These are phyloP conservation scores for Triplophysa rosa DNA, from an alignment of 2,113 vertebrate species.

Conservation along the genomic window DNA sequence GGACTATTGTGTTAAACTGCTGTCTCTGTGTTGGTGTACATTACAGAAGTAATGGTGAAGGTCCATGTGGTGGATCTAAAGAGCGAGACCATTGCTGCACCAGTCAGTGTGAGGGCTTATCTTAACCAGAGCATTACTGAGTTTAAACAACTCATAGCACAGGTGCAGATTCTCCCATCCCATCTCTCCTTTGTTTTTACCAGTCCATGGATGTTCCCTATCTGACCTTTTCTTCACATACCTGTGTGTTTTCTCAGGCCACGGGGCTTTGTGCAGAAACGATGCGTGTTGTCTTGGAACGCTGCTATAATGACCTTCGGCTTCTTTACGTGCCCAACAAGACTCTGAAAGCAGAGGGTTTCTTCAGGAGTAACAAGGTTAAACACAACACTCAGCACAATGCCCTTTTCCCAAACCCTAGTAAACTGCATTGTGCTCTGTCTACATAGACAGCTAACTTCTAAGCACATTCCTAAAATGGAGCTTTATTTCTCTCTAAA, in stretches of 20 bases:
- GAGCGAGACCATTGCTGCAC: slow-evolving; percentile 84
- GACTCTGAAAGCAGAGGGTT: slow-evolving; percentile 95
- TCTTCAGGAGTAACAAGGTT: slow-evolving; percentile 99
- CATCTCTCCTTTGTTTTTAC: not conserved
- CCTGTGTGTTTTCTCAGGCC: slow-evolving; percentile 68
- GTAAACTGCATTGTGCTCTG: not conserved
- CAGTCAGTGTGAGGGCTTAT: slow-evolving; percentile 92
- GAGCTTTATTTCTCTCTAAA: too few relatives aligned
- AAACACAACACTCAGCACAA: not conserved
- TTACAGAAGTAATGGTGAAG: slow-evolving; percentile 97
- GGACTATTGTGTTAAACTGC: not conserved
- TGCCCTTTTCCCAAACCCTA: not conserved
- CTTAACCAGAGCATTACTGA: slow-evolving; percentile 94
- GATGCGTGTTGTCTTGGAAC: slow-evolving; percentile 95
- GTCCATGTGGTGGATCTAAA: slow-evolving; percentile 92
- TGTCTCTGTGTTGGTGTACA: slow-evolving; percentile 54
- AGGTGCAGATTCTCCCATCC: slow-evolving; percentile 74
- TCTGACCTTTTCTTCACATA: not conserved
- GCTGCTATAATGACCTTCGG: slow-evolving; percentile 95
- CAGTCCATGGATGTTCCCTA: not conserved
- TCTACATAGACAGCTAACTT: not conserved
- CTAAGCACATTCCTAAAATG: too few relatives aligned
- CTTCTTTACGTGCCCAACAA: slow-evolving; percentile 90
- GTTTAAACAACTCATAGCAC: slow-evolving; percentile 95
- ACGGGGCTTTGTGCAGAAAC: slow-evolving; percentile 82